phyloP scores from a whole-genome alignment of 2,888 invertebrate species.

The Eremobia ochroleuca region DNA sequence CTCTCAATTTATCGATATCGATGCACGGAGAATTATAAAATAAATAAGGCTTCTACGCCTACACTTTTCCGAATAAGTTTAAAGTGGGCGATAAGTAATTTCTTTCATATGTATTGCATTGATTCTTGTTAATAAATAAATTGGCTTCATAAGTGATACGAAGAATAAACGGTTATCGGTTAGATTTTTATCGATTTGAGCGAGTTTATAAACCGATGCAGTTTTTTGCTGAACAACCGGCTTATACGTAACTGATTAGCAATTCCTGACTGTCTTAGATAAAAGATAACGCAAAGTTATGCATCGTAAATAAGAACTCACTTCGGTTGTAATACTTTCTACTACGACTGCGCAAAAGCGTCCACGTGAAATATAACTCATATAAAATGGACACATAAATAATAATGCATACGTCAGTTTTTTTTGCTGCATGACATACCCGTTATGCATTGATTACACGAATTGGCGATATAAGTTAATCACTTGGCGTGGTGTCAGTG shows the following conservation, averaged over 20 bases:
- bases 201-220: conserved; percentile 35
- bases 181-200: conserved; percentile 34
- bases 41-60: conserved; percentile 32
- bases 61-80: conserved; percentile 30
- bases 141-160: conserved; percentile 19
- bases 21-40: conserved; percentile 60
- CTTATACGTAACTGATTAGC: conserved; percentile 41
- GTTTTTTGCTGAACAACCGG: conserved; percentile 24
- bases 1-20: conserved; percentile 67
- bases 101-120: conserved; percentile 9
- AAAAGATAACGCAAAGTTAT: conserved; percentile 57
- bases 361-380: conserved; percentile 56
- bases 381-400: conserved; percentile 59
- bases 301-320: conserved; percentile 49
- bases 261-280: conserved; percentile 52
- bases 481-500: conserved; percentile 43
- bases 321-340: conserved; percentile 50
- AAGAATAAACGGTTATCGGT: conserved; percentile 19
- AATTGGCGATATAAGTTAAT: conserved; percentile 71
- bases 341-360: conserved; percentile 18
- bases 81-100: conserved; percentile 49
- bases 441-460: conserved; percentile 73
- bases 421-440: conserved; percentile 63
- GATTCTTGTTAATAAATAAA: conserved; percentile 33
- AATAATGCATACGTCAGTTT: conserved; percentile 49